Evolutionary conservation across 2,888 invertebrate genomes (phyloP).

Genomic region (Leptinotarsa peninsularis): DNA sequence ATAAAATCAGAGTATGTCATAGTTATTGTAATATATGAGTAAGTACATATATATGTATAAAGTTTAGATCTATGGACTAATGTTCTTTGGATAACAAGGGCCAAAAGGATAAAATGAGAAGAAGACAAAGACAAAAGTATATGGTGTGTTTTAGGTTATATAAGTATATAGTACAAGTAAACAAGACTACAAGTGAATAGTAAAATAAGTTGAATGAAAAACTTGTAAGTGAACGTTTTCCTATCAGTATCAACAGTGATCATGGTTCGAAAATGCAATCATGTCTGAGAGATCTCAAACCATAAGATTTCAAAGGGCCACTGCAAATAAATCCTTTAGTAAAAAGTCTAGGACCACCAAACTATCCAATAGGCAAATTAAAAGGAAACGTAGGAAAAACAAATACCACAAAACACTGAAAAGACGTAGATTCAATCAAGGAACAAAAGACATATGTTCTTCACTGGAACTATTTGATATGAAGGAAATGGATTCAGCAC

Average conservation of each 20-base stretch:
- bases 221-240: too few relatives aligned
- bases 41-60: too few relatives aligned
- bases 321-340: background rate
- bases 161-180: too few relatives aligned
- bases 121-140: too few relatives aligned
- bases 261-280: slow-evolving; percentile 5
- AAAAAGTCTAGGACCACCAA: slow-evolving; percentile 18
- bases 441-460: slow-evolving; percentile 54
- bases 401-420: slow-evolving; percentile 51
- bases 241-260: background rate
- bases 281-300: slow-evolving; percentile 4
- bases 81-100: too few relatives aligned
- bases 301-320: background rate
- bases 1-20: too few relatives aligned
- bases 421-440: slow-evolving; percentile 44
- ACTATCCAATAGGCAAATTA: slow-evolving; percentile 38
- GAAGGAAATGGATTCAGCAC: slow-evolving; percentile 55
- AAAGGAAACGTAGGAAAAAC: slow-evolving; percentile 50
- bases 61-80: too few relatives aligned
- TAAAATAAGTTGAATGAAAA: too few relatives aligned
- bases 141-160: too few relatives aligned
- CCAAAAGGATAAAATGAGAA: too few relatives aligned
- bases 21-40: too few relatives aligned
- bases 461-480: slow-evolving; percentile 55
- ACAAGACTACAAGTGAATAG: too few relatives aligned